Percentiles rank a stretch among this genome's conserved stretches.
Evolutionary conservation across 2,113 vertebrate species (phyloP).

Genomic region (Acanthochromis polyacanthus): DNA sequence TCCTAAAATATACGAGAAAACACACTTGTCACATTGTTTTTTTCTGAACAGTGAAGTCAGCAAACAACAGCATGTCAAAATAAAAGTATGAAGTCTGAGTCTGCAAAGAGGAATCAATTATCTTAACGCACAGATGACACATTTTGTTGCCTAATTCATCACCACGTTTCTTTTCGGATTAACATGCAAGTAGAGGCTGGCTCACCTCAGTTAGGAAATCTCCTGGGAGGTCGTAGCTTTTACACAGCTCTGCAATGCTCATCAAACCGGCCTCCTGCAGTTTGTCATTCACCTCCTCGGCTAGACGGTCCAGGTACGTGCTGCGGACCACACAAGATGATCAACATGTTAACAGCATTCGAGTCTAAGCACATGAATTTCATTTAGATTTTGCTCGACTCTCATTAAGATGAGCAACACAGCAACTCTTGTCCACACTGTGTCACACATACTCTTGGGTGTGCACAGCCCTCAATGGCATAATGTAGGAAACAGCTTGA

Average conservation of each 20-base stretch:
- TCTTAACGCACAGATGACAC: no score
- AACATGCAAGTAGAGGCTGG: not conserved
- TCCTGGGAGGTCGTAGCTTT: conserved; percentile 93
- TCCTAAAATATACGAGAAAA: conserved; percentile 78
- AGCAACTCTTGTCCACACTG: no score
- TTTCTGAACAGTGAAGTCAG: not conserved
- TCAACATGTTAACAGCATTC: not conserved
- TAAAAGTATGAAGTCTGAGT: not conserved
- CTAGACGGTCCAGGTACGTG: conserved; percentile 91
- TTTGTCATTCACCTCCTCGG: conserved; percentile 97
- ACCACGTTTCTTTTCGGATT: not conserved
- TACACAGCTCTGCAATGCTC: conserved; percentile 94
- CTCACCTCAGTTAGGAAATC: conserved; percentile 94
- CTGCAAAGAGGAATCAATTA: not conserved
- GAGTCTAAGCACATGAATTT: no score
- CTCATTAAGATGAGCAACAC: no score
- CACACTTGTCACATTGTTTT: not conserved
- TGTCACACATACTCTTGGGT: no score
- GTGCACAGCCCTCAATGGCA: no score
- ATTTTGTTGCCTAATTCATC: not conserved
- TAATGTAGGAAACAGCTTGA: no score
- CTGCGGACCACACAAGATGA: conserved; percentile 65
- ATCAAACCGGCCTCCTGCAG: conserved; percentile 95
- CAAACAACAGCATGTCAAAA: not conserved
- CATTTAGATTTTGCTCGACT: no score